Percentiles rank a stretch among this genome's conserved stretches.
These are phyloP conservation scores for Saxidomus purpurata DNA, from an alignment of 1,140 invertebrate genomes.

Conservation along the genomic window DNA sequence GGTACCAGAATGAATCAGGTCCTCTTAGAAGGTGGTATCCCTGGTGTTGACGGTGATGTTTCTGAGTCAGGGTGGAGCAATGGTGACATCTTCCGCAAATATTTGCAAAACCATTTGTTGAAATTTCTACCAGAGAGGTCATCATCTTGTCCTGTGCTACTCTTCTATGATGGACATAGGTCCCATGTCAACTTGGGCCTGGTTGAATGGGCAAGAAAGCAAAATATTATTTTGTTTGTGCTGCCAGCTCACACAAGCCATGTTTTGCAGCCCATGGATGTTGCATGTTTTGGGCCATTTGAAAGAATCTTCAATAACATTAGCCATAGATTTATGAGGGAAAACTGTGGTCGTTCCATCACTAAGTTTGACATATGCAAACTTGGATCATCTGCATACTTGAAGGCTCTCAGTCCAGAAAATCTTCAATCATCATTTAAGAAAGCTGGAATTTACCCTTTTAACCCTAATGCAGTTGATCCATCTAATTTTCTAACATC, in stretches of 20 bases:
- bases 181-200: constrained; percentile 28
- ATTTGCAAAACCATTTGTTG: constrained; percentile 33
- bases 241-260: constrained; percentile 28
- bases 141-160: neutral
- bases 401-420: too few species aligned
- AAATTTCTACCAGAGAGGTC: constrained; percentile 10
- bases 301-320: neutral
- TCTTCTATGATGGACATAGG: constrained; percentile 24
- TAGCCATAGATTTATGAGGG: too few species aligned
- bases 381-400: too few species aligned
- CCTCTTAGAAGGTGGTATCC: constrained; percentile 29
- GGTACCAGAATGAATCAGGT: constrained; percentile 31
- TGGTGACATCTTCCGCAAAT: constrained; percentile 12
- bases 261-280: constrained; percentile 25
- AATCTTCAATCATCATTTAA: too few species aligned
- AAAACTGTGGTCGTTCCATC: too few species aligned
- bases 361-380: too few species aligned
- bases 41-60: constrained; percentile 37
- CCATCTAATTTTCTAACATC: too few species aligned
- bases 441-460: too few species aligned
- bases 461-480: too few species aligned
- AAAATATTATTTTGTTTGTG: constrained; percentile 17
- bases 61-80: constrained; percentile 55
- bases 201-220: constrained; percentile 6
- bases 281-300: constrained; percentile 45